Evolutionary conservation across 2,888 invertebrate genomes (phyloP), one percentile per base, ranked within the genome.

Genomic region (Ormyrus pomaceus): DNA sequence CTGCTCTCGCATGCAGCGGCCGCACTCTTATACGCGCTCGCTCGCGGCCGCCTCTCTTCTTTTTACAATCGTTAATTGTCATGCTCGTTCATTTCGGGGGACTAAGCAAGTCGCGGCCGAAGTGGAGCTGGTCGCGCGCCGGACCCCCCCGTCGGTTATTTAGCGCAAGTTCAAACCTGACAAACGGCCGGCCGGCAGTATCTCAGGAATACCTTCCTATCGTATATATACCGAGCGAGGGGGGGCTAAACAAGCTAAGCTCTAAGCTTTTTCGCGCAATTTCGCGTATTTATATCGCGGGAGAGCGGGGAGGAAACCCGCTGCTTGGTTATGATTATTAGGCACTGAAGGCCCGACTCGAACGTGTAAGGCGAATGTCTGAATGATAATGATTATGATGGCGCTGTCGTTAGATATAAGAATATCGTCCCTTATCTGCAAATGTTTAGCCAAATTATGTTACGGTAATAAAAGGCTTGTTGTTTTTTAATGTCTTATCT

Each of bases 1-100:
- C 45, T 68, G 65, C 58, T 51, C 58, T 46, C 59, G 74, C 75
- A 72, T 75, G 68, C 78, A 58, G 62, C 74, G 69, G 68, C 72
- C 58, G 68, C 82, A 77, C 77, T 73, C 82, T 81, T 85, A 86
- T 64, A 48, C 85, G 86, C 55, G 55, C 65, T 62, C 66, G 74
- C 79, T 55, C 80, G 81, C 85, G 86, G 53, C 73, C 74, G 77
- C 82, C 80, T 82, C 79, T 82, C 76, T 83, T 85, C 83, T 85
- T 85, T 85, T 85, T 84, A 85, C 83, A 86, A 87, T 90, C 89
- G 89, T 90, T 90, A 90, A 90, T 89, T 89, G 90, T 82, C 80
- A 80, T 85, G 85, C 88, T 86, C 88, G 89, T 90, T 89, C 87
- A 88, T 89, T 89, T 89, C 83, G 87, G 85, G 86, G 87, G 80